Conservation (phyloP, 1,140 invertebrate species). For the Ostrea denselamellosa region DNA sequence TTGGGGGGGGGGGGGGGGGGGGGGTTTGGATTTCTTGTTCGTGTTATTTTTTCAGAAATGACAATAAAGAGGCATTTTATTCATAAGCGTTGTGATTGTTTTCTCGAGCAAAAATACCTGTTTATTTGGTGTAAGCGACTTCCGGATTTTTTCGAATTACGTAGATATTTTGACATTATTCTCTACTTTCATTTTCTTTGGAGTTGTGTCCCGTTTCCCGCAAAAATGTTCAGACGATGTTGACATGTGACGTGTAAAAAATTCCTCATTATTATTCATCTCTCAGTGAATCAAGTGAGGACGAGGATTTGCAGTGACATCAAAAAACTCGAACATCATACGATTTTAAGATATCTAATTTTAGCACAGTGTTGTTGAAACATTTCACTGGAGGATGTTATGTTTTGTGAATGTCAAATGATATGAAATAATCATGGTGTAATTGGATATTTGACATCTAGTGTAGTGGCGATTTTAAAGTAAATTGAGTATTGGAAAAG, state of each 20-base stretch:
- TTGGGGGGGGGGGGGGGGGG: no score
- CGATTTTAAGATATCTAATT: background rate
- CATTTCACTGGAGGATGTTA: background rate
- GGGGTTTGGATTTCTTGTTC: no score
- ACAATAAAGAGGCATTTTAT: background rate
- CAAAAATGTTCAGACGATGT: conserved; percentile 17
- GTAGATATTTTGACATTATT: background rate
- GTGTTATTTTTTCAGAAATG: no score
- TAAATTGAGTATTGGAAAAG: background rate
- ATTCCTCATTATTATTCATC: conserved; percentile 26
- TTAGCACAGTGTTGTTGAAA: background rate
- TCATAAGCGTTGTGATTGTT: background rate
- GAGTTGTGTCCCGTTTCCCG: conserved; percentile 22
- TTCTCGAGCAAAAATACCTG: no score
- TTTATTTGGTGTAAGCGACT: background rate
- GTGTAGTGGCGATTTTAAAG: no score
- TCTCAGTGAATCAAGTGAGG: background rate
- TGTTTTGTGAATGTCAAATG: background rate
- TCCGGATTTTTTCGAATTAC: background rate
- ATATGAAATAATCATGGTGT: no score
- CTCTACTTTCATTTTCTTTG: background rate
- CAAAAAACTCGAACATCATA: background rate
- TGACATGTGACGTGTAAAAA: conserved; percentile 33
- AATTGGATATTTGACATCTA: no score
- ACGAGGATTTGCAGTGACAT: background rate